These are phyloP conservation scores for Hemichromis elongatus DNA, from an alignment of 2,113 vertebrate genomes.

Conservation along the genomic window DNA sequence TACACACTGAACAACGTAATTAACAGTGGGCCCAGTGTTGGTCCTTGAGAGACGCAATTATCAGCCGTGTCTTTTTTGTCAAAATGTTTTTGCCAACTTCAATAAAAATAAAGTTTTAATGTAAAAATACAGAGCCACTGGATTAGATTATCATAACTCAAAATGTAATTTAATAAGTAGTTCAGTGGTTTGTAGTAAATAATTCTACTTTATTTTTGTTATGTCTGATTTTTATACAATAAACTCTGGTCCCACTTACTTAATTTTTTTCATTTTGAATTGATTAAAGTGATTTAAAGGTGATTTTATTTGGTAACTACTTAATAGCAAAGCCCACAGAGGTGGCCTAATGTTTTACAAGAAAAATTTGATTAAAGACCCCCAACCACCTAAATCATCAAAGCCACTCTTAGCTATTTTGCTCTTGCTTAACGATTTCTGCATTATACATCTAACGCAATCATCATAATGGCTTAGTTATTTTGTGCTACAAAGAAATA, in stretches of 20 bases:
- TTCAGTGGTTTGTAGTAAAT: not conserved
- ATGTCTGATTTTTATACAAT: not conserved
- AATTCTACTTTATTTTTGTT: not conserved
- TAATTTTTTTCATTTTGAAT: not conserved
- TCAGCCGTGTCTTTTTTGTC: not conserved
- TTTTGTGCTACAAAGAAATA: not conserved
- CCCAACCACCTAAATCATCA: fast-evolving
- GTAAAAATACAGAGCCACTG: not conserved
- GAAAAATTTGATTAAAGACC: fast-evolving
- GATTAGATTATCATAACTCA: not conserved
- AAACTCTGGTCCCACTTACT: fast-evolving
- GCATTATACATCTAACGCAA: not conserved
- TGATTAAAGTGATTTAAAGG: not conserved
- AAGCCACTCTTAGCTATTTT: not conserved
- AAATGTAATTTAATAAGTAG: not conserved
- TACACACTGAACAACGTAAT: not conserved
- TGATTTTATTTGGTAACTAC: not conserved
- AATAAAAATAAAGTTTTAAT: not conserved
- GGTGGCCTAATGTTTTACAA: not conserved
- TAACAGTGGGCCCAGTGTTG: not conserved
- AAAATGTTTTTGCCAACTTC: not conserved
- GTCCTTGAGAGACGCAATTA: not conserved
- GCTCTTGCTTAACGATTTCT: fast-evolving
- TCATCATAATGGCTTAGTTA: not conserved
- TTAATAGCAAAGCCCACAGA: not conserved